A percentile compares a stretch with the other conserved stretches of the same genome.
Conservation (phyloP, 1,140 invertebrate genomes). For the Teleopsis dalmanni region DNA sequence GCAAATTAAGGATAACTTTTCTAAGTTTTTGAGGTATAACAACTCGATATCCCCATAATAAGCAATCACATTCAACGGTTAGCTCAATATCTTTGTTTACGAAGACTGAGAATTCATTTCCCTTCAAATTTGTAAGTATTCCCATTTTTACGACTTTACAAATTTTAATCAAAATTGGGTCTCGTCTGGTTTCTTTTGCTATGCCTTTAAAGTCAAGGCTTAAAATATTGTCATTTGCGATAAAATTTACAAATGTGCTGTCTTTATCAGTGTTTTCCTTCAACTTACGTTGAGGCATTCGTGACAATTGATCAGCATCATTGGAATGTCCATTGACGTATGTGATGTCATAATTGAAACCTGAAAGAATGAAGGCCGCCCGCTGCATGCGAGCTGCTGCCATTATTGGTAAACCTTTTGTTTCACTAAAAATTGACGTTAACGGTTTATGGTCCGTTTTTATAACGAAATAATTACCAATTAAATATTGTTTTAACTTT, state of each 20-base stretch:
- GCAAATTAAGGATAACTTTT: neutral
- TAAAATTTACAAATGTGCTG: slow-evolving; percentile 7
- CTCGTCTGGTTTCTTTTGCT: slow-evolving; percentile 12
- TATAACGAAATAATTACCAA: slow-evolving; percentile 46
- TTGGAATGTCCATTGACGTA: slow-evolving; percentile 17
- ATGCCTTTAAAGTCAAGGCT: slow-evolving; percentile 7
- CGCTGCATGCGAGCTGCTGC: slow-evolving; percentile 33
- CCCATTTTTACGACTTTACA: slow-evolving; percentile 5
- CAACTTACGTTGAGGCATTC: slow-evolving; percentile 6
- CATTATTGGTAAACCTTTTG: slow-evolving; percentile 30
- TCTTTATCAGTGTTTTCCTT: neutral
- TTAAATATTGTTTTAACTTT: slow-evolving; percentile 48
- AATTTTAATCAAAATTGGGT: slow-evolving; percentile 10
- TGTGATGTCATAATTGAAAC: slow-evolving; percentile 37
- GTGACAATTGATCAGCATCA: slow-evolving; percentile 12
- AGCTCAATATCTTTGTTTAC: slow-evolving; percentile 18
- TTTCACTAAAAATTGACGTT: slow-evolving; percentile 40
- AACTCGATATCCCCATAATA: slow-evolving; percentile 11
- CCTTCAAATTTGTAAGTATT: too few relatives aligned
- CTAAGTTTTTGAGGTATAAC: slow-evolving; percentile 11
- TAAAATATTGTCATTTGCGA: slow-evolving; percentile 5
- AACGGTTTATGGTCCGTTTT: slow-evolving; percentile 49
- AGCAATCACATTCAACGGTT: slow-evolving; percentile 19
- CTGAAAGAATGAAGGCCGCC: slow-evolving; percentile 34
- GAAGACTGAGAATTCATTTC: slow-evolving; percentile 3